phyloP scores from a whole-genome alignment of 2,888 invertebrate species.

The Plemyria rubiginata region DNA sequence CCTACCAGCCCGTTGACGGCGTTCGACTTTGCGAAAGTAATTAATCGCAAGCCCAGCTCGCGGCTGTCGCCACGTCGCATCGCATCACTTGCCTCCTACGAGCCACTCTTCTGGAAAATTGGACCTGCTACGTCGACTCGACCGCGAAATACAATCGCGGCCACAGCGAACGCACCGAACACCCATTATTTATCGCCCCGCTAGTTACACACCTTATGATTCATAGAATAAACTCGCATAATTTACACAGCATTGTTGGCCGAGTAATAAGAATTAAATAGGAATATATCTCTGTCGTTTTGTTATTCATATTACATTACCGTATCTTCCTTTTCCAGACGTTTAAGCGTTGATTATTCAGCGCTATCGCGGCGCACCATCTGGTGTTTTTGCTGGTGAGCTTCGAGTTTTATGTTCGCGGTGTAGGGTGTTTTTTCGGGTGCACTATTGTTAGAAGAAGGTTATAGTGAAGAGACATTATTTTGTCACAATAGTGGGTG shows the following conservation, averaged over 20 bases:
- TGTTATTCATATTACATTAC: conserved; percentile 84
- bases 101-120: conserved; percentile 77
- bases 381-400: conserved; percentile 56
- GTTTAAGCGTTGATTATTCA: conserved; percentile 85
- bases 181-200: conserved; percentile 44
- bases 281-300: conserved; percentile 82
- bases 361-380: conserved; percentile 78
- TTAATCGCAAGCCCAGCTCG: conserved; percentile 68
- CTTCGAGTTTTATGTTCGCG: conserved; percentile 54
- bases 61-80: conserved; percentile 75
- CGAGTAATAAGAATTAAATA: conserved; percentile 80
- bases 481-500: conserved; percentile 83
- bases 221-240: conserved; percentile 62
- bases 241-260: conserved; percentile 75
- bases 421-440: conserved; percentile 66
- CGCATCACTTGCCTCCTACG: conserved; percentile 68
- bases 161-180: conserved; percentile 36
- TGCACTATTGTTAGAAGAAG: conserved; percentile 56
- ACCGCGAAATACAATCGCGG: conserved; percentile 66
- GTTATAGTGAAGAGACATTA: conserved; percentile 80
- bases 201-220: conserved; percentile 48
- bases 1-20: conserved; percentile 58
- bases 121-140: conserved; percentile 66
- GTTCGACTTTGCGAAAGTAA: conserved; percentile 74
- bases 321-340: conserved; percentile 84